These are phyloP conservation scores for Aurelia aurita complex sp. Pacific DNA, from an alignment of 30 jellyfish, hydroid and myxozoan genomes.

Conservation along the genomic window DNA sequence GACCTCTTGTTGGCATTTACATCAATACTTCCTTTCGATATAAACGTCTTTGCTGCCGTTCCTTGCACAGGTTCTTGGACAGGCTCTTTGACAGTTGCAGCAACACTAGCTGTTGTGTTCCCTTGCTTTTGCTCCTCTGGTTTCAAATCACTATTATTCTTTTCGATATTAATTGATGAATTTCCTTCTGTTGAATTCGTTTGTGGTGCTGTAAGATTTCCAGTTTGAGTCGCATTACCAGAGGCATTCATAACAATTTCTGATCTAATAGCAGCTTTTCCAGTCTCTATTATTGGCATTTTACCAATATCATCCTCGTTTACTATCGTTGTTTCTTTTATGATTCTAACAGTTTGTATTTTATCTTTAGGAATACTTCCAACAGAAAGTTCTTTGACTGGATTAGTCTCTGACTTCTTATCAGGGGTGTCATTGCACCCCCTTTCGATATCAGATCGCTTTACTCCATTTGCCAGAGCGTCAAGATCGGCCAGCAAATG, in stretches of 20 bases:
- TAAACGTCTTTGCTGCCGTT: slow-evolving; percentile 52
- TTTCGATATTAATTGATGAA: background rate
- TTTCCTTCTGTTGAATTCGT: background rate
- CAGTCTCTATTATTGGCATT: slow-evolving; percentile 51
- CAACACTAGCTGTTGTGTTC: background rate
- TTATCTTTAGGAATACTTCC: slow-evolving; percentile 18
- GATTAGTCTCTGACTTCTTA: slow-evolving; percentile 16
- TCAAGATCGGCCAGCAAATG: slow-evolving; percentile 79
- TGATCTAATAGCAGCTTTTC: slow-evolving; percentile 64
- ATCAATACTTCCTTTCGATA: slow-evolving; percentile 7
- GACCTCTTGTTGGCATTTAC: slow-evolving; percentile 24
- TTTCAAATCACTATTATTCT: background rate
- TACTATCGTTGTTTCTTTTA: slow-evolving; percentile 30
- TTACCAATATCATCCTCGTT: slow-evolving; percentile 52
- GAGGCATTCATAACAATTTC: slow-evolving; percentile 6
- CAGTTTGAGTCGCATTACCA: slow-evolving; percentile 1
- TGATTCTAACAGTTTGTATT: slow-evolving; percentile 1
- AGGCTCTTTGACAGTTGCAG: too few relatives aligned
- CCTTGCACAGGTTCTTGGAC: slow-evolving; percentile 9
- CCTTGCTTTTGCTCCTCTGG: background rate
- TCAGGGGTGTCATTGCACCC: slow-evolving; percentile 52
- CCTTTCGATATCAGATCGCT: slow-evolving; percentile 46
- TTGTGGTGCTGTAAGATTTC: slow-evolving; percentile 4
- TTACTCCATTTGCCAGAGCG: slow-evolving; percentile 64
- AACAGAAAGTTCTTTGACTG: slow-evolving; percentile 14